These are phyloP conservation scores for Pristionchus mayeri DNA, from an alignment of 2,888 invertebrate species.

Conservation along the genomic window DNA sequence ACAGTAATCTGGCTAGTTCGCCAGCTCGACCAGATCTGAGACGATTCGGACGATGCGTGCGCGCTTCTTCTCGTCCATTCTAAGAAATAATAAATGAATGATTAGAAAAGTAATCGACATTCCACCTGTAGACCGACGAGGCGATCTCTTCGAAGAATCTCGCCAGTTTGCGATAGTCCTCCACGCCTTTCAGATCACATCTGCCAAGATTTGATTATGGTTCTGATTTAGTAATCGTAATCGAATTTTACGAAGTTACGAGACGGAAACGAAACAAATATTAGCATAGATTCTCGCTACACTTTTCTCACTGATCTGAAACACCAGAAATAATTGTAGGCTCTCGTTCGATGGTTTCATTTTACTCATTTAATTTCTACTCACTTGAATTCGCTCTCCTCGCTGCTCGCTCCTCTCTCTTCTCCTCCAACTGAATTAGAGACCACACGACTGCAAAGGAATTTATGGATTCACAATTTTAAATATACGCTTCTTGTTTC, in stretches of 20 bases:
- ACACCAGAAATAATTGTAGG: no score
- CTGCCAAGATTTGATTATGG: no score
- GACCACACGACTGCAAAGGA: neutral
- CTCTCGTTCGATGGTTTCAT: no score
- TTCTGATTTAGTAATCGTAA: no score
- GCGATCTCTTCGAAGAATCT: slow-evolving; percentile 31
- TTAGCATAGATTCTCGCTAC: neutral
- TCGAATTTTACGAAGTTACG: no score
- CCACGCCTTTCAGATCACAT: neutral
- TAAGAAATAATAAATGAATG: neutral
- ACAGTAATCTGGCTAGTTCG: neutral
- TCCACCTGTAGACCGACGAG: neutral
- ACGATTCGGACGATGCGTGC: neutral
- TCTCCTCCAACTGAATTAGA: neutral
- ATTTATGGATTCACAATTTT: neutral
- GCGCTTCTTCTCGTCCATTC: slow-evolving; percentile 9
- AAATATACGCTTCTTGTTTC: no score
- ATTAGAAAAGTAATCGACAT: no score
- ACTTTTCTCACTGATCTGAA: no score
- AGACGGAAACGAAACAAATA: no score
- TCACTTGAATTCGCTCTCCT: neutral
- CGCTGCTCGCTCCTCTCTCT: neutral
- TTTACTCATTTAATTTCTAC: neutral
- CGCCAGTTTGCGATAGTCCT: slow-evolving; percentile 7
- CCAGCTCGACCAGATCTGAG: neutral